These are phyloP conservation scores for Atrichornis clamosus DNA, from an alignment of 2,113 vertebrate species.

Conservation along the genomic window DNA sequence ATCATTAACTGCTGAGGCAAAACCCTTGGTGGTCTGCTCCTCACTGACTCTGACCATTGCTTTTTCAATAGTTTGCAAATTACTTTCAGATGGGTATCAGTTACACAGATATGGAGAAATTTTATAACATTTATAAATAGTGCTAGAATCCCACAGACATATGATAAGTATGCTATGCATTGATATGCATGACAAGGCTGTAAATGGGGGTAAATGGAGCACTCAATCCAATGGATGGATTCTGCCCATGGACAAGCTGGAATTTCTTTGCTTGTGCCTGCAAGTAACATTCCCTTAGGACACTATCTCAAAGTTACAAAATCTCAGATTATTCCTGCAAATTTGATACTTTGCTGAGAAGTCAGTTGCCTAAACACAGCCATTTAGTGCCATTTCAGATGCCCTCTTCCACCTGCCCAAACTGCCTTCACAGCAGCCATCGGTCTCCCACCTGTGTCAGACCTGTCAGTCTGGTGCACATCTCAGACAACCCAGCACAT, in stretches of 20 bases:
- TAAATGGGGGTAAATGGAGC: not conserved
- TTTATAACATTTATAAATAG: conserved; percentile 60
- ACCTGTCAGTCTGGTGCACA: not conserved
- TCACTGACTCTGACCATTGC: conserved; percentile 27
- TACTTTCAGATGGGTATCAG: conserved; percentile 72
- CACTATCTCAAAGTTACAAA: not conserved
- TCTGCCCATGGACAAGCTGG: not conserved
- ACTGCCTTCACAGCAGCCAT: not conserved
- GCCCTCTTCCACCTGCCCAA: not conserved
- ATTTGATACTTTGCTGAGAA: not conserved
- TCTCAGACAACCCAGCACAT: not conserved
- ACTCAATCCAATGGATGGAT: fast-evolving
- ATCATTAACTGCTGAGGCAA: conserved; percentile 62
- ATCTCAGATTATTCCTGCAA: not conserved
- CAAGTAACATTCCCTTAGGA: not conserved
- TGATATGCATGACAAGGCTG: fast-evolving
- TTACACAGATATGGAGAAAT: conserved; percentile 43
- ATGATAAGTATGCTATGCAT: not conserved
- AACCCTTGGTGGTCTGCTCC: conserved; percentile 49
- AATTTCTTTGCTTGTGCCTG: not conserved
- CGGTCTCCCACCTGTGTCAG: not conserved
- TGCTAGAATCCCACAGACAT: conserved; percentile 18
- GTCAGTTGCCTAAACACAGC: not conserved
- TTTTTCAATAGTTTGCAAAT: conserved; percentile 61
- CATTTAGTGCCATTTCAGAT: not conserved